These are phyloP conservation scores for Spea hammondii DNA, from an alignment of 2,797 vertebrate species.

Conservation along the genomic window DNA sequence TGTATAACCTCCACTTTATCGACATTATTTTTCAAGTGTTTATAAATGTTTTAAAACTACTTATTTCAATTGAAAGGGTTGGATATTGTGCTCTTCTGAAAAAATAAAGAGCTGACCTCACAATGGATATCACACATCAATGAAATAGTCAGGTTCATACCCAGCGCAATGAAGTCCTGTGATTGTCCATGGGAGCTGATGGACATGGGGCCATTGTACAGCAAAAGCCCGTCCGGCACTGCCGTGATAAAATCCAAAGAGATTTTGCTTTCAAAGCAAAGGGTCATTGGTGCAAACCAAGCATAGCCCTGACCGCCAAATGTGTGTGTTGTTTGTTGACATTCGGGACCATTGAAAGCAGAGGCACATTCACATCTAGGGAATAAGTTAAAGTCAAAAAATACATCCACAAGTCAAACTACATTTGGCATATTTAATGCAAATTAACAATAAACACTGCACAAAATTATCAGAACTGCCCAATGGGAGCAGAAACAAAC, in stretches of 20 bases:
- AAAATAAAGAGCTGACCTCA: too few relatives aligned
- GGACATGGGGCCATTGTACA: constrained; percentile 78
- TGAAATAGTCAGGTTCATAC: constrained; percentile 61
- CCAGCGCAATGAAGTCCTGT: constrained; percentile 80
- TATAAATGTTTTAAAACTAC: too few relatives aligned
- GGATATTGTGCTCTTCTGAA: too few relatives aligned
- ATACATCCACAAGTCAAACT: not conserved
- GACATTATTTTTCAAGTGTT: too few relatives aligned
- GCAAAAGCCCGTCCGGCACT: constrained; percentile 74
- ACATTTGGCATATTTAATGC: not conserved
- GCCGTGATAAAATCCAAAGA: constrained; percentile 85
- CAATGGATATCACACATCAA: not conserved
- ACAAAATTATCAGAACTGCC: too few relatives aligned
- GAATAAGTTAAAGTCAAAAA: not conserved
- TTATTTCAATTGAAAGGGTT: too few relatives aligned
- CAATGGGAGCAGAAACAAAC: too few relatives aligned
- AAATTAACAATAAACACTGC: too few relatives aligned
- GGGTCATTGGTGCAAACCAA: constrained; percentile 83
- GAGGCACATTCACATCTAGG: constrained; percentile 78
- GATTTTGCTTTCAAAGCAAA: constrained; percentile 80
- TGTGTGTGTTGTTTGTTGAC: constrained; percentile 84
- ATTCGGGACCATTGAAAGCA: constrained; percentile 82
- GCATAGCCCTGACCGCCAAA: constrained; percentile 81
- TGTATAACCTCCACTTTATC: too few relatives aligned
- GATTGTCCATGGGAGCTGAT: constrained; percentile 61